Conservation (phyloP, 2,888 invertebrate species). For the Catocala fraxini region DNA sequence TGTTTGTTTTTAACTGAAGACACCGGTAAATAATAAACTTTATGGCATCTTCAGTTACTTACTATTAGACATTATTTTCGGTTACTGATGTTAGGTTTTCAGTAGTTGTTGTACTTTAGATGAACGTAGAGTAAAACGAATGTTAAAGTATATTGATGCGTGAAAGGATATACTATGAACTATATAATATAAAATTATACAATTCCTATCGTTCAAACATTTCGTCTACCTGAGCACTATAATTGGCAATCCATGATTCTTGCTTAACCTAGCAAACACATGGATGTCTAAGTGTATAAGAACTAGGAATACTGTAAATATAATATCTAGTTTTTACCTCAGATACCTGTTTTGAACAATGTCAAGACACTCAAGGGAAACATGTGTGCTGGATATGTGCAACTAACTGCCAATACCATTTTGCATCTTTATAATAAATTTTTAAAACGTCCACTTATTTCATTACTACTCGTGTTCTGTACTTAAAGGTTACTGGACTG, state of each 20-base stretch:
- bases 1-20: conserved; percentile 59
- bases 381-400: conserved; percentile 11
- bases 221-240: neutral
- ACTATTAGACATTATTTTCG: too few relatives aligned
- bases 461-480: conserved; percentile 47
- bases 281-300: neutral
- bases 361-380: conserved; percentile 14
- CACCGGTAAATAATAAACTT: conserved; percentile 18
- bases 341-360: conserved; percentile 17
- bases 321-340: conserved; percentile 12
- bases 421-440: conserved; percentile 11
- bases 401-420: conserved; percentile 10
- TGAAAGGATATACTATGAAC: too few relatives aligned
- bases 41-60: neutral
- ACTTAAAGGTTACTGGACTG: conserved; percentile 70
- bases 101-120: too few relatives aligned
- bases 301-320: neutral
- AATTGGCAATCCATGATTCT: neutral
- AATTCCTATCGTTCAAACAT: too few relatives aligned
- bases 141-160: too few relatives aligned
- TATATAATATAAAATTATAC: too few relatives aligned
- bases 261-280: neutral
- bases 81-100: too few relatives aligned
- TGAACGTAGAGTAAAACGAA: too few relatives aligned
- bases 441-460: conserved; percentile 43